Evolutionary conservation across 2,888 invertebrate species (phyloP), one percentile per base, ranked within the genome.

Genomic region (Leptura quadrifasciata): DNA sequence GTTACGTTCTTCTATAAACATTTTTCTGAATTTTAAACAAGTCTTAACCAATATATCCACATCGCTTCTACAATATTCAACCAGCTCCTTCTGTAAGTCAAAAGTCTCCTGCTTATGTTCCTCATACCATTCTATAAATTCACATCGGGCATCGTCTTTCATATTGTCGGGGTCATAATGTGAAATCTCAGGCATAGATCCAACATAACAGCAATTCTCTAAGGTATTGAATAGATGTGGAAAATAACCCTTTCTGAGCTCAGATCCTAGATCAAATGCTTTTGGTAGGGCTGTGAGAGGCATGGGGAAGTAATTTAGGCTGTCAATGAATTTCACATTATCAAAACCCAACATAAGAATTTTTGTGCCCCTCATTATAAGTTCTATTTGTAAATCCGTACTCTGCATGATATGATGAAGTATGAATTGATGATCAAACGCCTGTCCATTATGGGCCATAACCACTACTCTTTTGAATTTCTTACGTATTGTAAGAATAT

Each of bases 41-140:
- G 27, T 8, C 0, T 5, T 8, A 0, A 21, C 12, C 18, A 80
- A 57, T 15, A 80, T 77, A n/a, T 74, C 81, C 0, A 85, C 84
- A 75, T 82, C 83, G 1, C 35, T 68, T 21, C 76, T 67, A 68
- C 81, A 83, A 64, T 83, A 82, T 15, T 77, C 76, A 0, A 82
- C 63, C 1, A 87, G 47, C 47, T 86, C 85, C 20, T 81, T 77
- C 70, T 80, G 35, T 63, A 86, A 80, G 76, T 86, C 74, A 72
- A 86, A 86, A 81, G 85, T 72, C 73, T 80, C 18, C 82, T 68
- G 64, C 20, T 73, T 70, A 24, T 58, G n/a, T n/a, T 75, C 54
- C 21, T 72, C 64, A 57, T 76, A 60, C 79, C 79, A 80, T 20
- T 68, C 17, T 9, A 79, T 6, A n/a, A 78, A 76, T 17, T 72